Evolutionary conservation across 2,113 vertebrate genomes (phyloP).

Genomic region (Scomber japonicus): DNA sequence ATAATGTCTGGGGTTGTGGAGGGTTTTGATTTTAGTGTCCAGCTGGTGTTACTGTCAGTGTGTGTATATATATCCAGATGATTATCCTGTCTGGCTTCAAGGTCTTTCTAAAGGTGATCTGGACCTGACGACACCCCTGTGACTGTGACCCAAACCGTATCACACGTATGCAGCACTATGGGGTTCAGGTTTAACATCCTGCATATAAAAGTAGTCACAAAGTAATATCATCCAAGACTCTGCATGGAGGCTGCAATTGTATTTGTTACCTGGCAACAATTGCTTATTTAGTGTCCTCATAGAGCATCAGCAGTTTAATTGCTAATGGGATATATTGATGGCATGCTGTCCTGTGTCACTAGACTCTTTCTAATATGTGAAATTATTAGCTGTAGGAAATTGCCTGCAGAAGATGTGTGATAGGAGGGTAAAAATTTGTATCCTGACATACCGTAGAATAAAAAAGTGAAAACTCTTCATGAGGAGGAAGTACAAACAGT

Average conservation of each 20-base stretch:
- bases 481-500: too few species aligned
- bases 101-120: conserved; percentile 28
- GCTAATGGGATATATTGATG: neutral
- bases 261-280: conserved; percentile 46
- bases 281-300: neutral
- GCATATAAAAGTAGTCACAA: neutral
- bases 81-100: conserved; percentile 43
- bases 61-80: conserved; percentile 26
- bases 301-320: conserved; percentile 4
- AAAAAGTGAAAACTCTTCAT: too few species aligned
- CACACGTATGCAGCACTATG: conserved; percentile 3
- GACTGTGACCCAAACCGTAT: neutral
- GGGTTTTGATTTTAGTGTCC: neutral
- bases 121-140: conserved; percentile 6
- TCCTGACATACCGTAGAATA: too few species aligned
- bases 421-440: too few species aligned
- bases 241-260: conserved; percentile 2
- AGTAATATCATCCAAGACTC: conserved; percentile 22
- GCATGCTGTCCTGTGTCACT: conserved; percentile 16
- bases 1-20: neutral
- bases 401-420: neutral
- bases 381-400: neutral
- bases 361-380: conserved; percentile 5
- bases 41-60: conserved; percentile 9
- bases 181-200: conserved; percentile 35